Evolutionary conservation across 2,797 vertebrate species (phyloP).

Genomic region (Thalassophryne amazonica): DNA sequence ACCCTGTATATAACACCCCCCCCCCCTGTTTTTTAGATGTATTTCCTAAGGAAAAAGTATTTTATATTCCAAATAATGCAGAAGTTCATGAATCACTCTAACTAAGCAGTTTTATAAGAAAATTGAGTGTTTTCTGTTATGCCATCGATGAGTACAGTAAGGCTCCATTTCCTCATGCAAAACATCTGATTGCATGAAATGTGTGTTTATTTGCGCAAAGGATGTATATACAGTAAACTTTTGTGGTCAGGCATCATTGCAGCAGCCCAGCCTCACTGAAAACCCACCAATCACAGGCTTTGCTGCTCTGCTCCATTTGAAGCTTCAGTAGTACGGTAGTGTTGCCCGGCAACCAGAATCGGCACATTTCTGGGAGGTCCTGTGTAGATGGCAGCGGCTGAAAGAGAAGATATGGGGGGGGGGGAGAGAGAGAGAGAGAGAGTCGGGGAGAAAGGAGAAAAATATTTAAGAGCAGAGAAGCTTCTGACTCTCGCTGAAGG

Average conservation of each 20-base stretch:
- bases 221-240: constrained; percentile 49
- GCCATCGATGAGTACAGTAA: constrained; percentile 13
- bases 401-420: constrained; percentile 35
- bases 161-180: background rate
- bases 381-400: constrained; percentile 70
- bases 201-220: constrained; percentile 57
- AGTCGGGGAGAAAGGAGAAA: constrained; percentile 29
- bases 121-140: background rate
- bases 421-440: constrained; percentile 28
- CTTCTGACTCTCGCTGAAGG: constrained; percentile 18
- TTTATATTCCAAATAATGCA: too few species aligned
- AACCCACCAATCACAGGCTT: constrained; percentile 58
- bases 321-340: constrained; percentile 83
- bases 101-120: constrained; percentile 11
- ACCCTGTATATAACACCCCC: too few species aligned
- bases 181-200: constrained; percentile 5
- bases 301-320: constrained; percentile 75
- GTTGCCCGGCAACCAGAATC: constrained; percentile 83
- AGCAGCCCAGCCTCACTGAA: constrained; percentile 54
- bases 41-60: too few species aligned
- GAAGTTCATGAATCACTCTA: constrained; percentile 18
- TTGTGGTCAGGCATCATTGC: constrained; percentile 58
- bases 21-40: too few species aligned
- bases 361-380: constrained; percentile 79
- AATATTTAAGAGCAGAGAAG: constrained; percentile 35